These are phyloP conservation scores for Nymphicus hollandicus DNA, from an alignment of 2,113 vertebrate species.

Conservation along the genomic window DNA sequence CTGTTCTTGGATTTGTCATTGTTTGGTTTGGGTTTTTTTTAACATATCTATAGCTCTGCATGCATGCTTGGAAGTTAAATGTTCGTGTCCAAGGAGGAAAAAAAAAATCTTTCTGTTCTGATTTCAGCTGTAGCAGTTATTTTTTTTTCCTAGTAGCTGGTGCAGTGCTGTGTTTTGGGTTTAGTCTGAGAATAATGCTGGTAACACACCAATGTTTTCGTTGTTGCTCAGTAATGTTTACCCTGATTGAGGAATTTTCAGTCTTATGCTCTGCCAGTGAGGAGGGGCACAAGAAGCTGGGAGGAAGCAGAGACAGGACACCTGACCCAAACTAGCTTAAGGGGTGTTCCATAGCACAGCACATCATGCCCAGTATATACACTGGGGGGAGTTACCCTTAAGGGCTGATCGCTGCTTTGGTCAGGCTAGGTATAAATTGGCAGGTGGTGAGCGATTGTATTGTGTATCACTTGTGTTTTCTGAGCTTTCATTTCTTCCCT, in stretches of 20 bases:
- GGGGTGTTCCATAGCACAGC: neutral
- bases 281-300: neutral
- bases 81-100: neutral
- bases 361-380: neutral
- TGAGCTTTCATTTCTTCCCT: neutral
- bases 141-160: neutral
- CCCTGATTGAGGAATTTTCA: neutral
- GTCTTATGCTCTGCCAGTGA: neutral
- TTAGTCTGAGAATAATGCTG: neutral
- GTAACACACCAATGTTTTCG: neutral
- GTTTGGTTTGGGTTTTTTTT: neutral
- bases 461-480: neutral
- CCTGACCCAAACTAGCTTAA: neutral
- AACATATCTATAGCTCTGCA: neutral
- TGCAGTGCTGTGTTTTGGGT: neutral
- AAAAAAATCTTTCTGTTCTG: neutral
- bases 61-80: neutral
- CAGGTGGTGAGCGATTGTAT: neutral
- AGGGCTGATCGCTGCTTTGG: neutral
- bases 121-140: neutral
- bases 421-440: no score
- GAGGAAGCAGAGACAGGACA: neutral
- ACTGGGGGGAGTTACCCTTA: neutral
- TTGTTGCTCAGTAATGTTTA: neutral
- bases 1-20: neutral